Percentiles rank a stretch among this genome's conserved stretches.
Conservation (phyloP, 1,140 invertebrate species). For the Paracyclopina nana region DNA sequence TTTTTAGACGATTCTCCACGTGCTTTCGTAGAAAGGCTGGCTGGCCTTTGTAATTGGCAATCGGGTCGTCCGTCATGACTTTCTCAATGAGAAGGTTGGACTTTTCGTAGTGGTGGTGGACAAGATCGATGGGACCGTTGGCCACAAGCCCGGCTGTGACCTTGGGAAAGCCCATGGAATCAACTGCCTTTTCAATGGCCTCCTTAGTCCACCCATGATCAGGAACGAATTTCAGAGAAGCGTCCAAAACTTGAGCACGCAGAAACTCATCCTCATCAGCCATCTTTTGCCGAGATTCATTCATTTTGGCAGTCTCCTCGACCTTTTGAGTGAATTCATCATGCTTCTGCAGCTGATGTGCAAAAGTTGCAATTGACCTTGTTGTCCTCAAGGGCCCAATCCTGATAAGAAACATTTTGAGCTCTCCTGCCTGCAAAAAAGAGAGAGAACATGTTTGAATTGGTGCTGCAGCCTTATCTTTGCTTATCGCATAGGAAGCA, state of each 20-base stretch:
- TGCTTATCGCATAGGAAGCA: too few species aligned
- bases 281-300: neutral
- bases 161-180: neutral
- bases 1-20: slow-evolving; percentile 8
- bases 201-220: neutral
- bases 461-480: too few species aligned
- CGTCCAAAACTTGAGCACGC: neutral
- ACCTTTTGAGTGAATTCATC: neutral
- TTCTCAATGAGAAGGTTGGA: slow-evolving; percentile 6
- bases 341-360: neutral
- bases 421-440: too few species aligned
- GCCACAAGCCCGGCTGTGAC: neutral
- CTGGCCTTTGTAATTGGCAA: neutral
- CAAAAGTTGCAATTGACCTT: too few species aligned
- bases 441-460: too few species aligned
- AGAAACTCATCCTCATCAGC: slow-evolving; percentile 1
- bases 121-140: neutral
- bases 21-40: neutral
- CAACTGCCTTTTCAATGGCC: neutral
- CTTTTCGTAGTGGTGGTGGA: neutral
- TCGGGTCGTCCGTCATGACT: neutral
- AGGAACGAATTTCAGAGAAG: slow-evolving; percentile 2
- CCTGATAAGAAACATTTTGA: too few species aligned
- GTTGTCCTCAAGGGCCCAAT: too few species aligned
- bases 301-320: neutral